Evolutionary conservation across 1,140 invertebrate genomes (phyloP), one percentile per base, ranked within the genome.

Genomic region (Drosophila setifemur): DNA sequence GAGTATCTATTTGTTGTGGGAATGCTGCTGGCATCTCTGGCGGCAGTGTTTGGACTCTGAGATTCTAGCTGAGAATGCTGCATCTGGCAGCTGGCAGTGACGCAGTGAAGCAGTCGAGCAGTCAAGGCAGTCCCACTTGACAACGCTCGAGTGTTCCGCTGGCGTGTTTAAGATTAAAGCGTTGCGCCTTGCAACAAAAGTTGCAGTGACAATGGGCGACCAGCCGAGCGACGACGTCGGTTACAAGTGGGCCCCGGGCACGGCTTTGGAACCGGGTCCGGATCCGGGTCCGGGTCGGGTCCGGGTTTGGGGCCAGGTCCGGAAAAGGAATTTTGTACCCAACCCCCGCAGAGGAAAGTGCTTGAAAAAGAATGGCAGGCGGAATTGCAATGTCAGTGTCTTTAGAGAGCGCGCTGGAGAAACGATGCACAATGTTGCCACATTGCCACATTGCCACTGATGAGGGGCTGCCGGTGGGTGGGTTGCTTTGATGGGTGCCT

Each of bases 91-190:
- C 52, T 77, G 73, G 61, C 69, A 77, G 52, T 49, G 35, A 43
- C 9, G 26, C 54, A 53, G 47, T 53, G 48, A 54, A 43, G 57
- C 52, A 52, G 35, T 39, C 49, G 42, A 52, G 49, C 49, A 61
- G 57, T 57, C 52, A 43, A 55, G 66, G 76, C 47, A 54, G 57
- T 70, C 77, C 63, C 81, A 86, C 81, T 86, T 73, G 81, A 86
- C 81, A 86, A 73, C 53, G 49, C 76, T 86, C 81, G 78, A 86
- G 81, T 86, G 81, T 86, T 86, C 81, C 81, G 81, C 81, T 86
- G 82, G 81, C 81, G 78, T 86, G 81, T 86, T 86, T 86, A 86
- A 86, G 81, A 86, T 86, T 86, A 86, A 86, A 86, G 81, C 76
- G 53, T 44, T 85, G 81, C 72, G 72, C 68, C 79, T 68, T 86